Conservation (phyloP, 2,797 vertebrate species). For the Manis javanica region DNA sequence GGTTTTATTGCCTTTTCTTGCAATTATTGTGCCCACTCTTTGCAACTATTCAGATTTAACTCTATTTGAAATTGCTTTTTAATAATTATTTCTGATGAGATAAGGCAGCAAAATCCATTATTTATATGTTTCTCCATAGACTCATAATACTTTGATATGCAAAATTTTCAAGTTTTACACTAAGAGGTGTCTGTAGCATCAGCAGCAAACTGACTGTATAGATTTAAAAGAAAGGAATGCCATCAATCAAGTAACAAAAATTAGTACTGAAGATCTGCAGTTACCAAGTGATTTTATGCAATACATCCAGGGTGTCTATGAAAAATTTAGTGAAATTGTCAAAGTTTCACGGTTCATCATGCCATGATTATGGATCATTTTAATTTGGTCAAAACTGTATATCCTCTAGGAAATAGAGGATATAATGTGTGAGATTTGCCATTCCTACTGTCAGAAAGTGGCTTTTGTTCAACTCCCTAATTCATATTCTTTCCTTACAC, state of each 20-base stretch:
- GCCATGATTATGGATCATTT: neutral
- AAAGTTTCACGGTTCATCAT: neutral
- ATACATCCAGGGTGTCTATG: neutral
- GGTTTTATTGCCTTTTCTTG: constrained; percentile 62
- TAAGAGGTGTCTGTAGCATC: neutral
- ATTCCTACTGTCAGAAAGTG: neutral
- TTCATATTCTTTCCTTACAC: neutral
- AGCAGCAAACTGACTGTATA: neutral
- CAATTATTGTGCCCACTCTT: constrained; percentile 70
- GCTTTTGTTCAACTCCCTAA: neutral
- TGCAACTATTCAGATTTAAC: constrained; percentile 34
- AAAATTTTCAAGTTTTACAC: neutral
- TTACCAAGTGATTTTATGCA: neutral
- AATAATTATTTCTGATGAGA: constrained; percentile 36
- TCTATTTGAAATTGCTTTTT: constrained; percentile 21
- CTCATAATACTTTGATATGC: neutral
- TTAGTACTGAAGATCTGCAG: neutral
- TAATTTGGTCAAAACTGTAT: neutral
- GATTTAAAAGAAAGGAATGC: neutral
- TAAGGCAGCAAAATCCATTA: constrained; percentile 20
- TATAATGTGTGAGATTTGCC: neutral
- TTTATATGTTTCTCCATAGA: neutral
- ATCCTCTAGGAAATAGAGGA: neutral
- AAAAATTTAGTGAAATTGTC: neutral
- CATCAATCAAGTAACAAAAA: neutral